phyloP scores from a whole-genome alignment of 2,888 invertebrate species.

The Epinotia bilunana region DNA sequence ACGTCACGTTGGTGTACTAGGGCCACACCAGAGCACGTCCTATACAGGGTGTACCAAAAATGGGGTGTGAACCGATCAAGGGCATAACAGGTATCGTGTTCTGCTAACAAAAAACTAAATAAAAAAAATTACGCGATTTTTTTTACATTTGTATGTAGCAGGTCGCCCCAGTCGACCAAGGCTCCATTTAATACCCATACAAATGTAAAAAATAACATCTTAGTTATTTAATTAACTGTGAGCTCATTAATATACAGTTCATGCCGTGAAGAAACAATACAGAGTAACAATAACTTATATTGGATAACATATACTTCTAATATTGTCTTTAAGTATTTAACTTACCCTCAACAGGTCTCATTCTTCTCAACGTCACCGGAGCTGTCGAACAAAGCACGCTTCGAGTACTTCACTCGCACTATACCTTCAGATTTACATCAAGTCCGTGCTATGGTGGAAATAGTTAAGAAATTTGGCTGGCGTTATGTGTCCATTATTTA shows the following conservation, averaged over 20 bases:
- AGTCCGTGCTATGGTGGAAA: conserved; percentile 97
- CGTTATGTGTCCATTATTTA: conserved; percentile 98
- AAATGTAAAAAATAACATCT: no score
- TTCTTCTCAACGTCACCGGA: conserved; percentile 97
- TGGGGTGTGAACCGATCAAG: no score
- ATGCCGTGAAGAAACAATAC: neutral
- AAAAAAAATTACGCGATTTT: no score
- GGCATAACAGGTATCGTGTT: no score
- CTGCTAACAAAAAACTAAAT: no score
- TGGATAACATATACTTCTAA: neutral
- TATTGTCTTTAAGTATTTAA: neutral
- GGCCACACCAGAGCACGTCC: no score
- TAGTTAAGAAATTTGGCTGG: conserved; percentile 94
- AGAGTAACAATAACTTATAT: neutral
- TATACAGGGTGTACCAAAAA: no score
- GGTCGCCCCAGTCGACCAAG: no score
- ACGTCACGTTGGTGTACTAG: no score
- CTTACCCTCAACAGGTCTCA: conserved; percentile 89
- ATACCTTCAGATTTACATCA: conserved; percentile 98
- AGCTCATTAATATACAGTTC: neutral
- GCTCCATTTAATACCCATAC: no score
- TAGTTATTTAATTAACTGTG: no score
- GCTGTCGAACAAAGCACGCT: conserved; percentile 95
- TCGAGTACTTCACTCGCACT: conserved; percentile 96
- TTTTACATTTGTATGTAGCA: no score